Evolutionary conservation across 2,797 vertebrate genomes (phyloP), one percentile per base, ranked within the genome.

Genomic region (Labroides dimidiatus): DNA sequence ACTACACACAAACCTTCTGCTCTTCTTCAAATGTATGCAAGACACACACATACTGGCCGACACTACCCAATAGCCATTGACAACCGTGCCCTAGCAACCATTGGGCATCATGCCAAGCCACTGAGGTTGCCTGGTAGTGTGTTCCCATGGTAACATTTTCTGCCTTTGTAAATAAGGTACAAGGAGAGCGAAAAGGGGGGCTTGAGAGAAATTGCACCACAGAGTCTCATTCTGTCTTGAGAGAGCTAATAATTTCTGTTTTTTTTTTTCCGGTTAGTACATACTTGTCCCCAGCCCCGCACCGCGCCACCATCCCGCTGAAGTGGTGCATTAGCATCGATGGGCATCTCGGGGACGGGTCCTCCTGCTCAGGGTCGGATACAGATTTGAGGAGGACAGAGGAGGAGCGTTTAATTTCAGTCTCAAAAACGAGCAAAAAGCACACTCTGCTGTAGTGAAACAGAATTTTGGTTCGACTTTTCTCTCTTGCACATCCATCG

Each of bases 141-240:
- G 94, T 94, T 94, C 82, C 94, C 92, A 94, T 94, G 91, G 93
- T 86, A 93, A 94, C 93, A 6, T 84, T 89, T 88, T 93, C 92
- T 93, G 90, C 90, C 90, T 92, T 93, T 92, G 93, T 92, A 92
- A 94, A 93, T 93, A 93, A 91, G 90, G 84, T 91, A 92, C 72
- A 30, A 80, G 77, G 65, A 87, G 72, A 82, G 72, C 17, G 64
- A 69, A 33, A 5, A 30, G 77, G 78, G 75, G 84, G 75, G 75
- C 78, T 89, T 69, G 72, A 73, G 75, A 79, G 72, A 86, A 88
- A 81, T 86, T 84, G 72, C 75, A 73, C 82, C 56, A 64, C 53
- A 54, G 76, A 71, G 70, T 88, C 72, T 86, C 70, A 63, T 83
- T 85, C 64, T 61, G 36, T 82, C 80, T 85, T 71, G 65, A 79